A percentile compares a stretch with the other conserved stretches of the same genome.
These are phyloP conservation scores for Chrysomela aeneicollis DNA, from an alignment of 2,888 invertebrate genomes.

Conservation along the genomic window DNA sequence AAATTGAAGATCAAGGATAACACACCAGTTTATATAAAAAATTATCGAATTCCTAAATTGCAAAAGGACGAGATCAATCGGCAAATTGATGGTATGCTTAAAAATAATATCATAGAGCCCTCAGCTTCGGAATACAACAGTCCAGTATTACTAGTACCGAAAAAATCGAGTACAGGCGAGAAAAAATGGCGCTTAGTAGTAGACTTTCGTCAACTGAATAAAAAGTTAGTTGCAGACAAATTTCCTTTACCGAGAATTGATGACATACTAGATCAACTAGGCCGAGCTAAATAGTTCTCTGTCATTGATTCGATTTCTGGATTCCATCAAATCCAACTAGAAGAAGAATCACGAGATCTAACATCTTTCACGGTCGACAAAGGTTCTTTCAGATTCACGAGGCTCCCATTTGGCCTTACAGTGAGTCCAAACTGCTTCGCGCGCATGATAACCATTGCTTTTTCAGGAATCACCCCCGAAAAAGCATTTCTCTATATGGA, in stretches of 20 bases:
- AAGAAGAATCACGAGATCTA: constrained; percentile 32
- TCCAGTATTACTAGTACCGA: constrained; percentile 42
- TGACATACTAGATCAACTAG: constrained; percentile 38
- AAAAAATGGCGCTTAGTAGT: constrained; percentile 37
- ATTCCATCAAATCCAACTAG: constrained; percentile 32
- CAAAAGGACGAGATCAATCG: constrained; percentile 38
- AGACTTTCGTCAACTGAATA: constrained; percentile 37
- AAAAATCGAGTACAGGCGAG: constrained; percentile 23
- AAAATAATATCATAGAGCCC: constrained; percentile 35
- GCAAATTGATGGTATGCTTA: constrained; percentile 35
- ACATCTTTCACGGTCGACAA: constrained; percentile 42
- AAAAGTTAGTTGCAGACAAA: constrained; percentile 32
- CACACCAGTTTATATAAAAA: too few relatives aligned
- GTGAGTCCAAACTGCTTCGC: constrained; percentile 42
- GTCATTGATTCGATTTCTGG: too few relatives aligned
- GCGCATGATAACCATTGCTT: constrained; percentile 46
- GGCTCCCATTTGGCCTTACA: constrained; percentile 42
- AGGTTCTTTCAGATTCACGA: constrained; percentile 38
- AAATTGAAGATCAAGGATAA: too few relatives aligned
- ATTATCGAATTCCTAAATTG: too few relatives aligned
- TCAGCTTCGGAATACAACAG: constrained; percentile 38
- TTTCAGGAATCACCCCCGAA: constrained; percentile 20
- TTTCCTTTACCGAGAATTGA: constrained; percentile 39
- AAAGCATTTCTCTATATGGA: constrained; percentile 16
- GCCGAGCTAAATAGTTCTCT: constrained; percentile 38